phyloP scores from a whole-genome alignment of 2,888 invertebrate species.

The Yponomeuta evonymella region DNA sequence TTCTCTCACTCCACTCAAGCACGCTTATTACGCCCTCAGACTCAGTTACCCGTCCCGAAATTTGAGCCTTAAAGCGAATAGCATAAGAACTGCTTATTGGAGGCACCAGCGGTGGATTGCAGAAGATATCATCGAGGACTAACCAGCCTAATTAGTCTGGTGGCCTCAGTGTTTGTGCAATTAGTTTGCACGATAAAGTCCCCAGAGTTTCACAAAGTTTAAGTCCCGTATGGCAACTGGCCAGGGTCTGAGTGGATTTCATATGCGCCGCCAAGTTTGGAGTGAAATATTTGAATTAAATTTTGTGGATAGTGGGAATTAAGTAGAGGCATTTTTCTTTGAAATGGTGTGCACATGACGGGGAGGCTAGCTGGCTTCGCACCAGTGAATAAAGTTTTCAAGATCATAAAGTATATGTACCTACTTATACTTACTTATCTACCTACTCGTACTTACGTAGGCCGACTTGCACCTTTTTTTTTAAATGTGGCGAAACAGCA shows the following conservation, averaged over 20 bases:
- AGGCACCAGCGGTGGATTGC: neutral
- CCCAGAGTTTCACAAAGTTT: neutral
- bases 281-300: neutral
- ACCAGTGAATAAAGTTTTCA: too few relatives aligned
- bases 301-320: neutral
- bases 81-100: neutral
- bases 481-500: too few relatives aligned
- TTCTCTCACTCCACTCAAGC: neutral
- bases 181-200: neutral
- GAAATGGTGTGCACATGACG: neutral
- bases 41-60: neutral
- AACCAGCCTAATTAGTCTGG: neutral
- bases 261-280: neutral
- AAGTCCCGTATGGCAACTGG: neutral
- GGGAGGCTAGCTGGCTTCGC: neutral
- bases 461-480: too few relatives aligned
- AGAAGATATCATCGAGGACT: neutral
- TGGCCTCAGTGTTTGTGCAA: neutral
- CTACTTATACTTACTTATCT: too few relatives aligned
- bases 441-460: too few relatives aligned
- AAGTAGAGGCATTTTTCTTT: neutral
- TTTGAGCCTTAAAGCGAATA: neutral
- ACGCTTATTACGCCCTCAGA: neutral
- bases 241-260: neutral
- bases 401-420: too few relatives aligned